A percentile compares a stretch with the other conserved stretches of the same genome.
These are phyloP conservation scores for Octomys mimax DNA, from an alignment of 2,797 vertebrate genomes.

Conservation along the genomic window DNA sequence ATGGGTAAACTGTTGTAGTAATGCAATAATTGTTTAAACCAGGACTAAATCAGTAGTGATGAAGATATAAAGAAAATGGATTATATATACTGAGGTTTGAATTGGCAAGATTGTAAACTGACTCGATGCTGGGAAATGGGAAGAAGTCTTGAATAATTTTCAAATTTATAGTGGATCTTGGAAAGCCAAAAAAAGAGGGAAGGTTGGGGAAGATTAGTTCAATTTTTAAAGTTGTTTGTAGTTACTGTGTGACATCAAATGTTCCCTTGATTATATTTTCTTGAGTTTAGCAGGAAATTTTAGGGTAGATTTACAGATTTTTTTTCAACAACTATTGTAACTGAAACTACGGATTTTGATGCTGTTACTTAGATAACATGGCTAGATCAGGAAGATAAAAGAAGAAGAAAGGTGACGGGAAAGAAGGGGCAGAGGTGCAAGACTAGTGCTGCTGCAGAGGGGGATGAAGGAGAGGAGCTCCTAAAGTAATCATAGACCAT, in stretches of 20 bases:
- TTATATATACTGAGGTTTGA: not conserved
- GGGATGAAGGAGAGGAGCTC: not conserved
- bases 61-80: not conserved
- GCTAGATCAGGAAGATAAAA: not conserved
- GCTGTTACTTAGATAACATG: not conserved
- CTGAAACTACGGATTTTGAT: not conserved
- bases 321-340: not conserved
- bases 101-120: not conserved
- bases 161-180: not conserved
- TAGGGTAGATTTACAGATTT: not conserved
- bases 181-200: not conserved
- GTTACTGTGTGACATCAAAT: not conserved
- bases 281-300: not conserved
- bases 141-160: not conserved
- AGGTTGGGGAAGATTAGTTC: not conserved
- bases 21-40: not conserved
- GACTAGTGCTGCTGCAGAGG: not conserved
- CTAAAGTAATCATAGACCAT: not conserved
- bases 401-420: not conserved
- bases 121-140: not conserved
- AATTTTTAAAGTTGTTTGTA: not conserved
- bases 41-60: not conserved
- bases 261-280: not conserved
- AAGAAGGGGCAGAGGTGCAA: not conserved
- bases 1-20: constrained; percentile 1